Percentiles rank a stretch among this genome's conserved stretches.
Evolutionary conservation across 30 jellyfish, hydroid and myxozoan genomes (phyloP).

Genomic region (Pelagia noctiluca): DNA sequence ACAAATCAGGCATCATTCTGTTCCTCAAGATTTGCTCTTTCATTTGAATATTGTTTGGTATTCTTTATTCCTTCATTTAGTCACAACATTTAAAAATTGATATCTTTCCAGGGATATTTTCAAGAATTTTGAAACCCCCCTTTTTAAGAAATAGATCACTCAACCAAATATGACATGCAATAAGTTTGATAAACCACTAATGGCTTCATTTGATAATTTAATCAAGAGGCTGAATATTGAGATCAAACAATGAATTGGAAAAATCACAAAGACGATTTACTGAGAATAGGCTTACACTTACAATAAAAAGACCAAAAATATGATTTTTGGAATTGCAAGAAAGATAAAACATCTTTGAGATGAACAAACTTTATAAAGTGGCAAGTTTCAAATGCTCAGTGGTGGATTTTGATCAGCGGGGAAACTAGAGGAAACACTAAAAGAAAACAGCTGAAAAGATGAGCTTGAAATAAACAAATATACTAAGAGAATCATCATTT

Average conservation of each 20-base stretch:
- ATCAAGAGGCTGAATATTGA: conserved; percentile 16
- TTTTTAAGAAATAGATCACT: too few species aligned
- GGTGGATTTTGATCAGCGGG: conserved; percentile 47
- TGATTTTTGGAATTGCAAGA: conserved; percentile 42
- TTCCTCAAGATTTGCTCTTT: too few species aligned
- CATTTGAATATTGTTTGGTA: too few species aligned
- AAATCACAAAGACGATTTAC: conserved; percentile 31
- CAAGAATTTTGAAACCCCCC: too few species aligned
- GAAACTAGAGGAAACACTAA: conserved; percentile 41
- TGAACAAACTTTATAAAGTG: conserved; percentile 27
- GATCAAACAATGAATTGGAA: conserved; percentile 8
- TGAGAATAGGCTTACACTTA: conserved; percentile 42
- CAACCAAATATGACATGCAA: too few species aligned
- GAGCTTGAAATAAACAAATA: conserved; percentile 19
- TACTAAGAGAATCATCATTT: conserved; percentile 20
- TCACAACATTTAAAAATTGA: too few species aligned
- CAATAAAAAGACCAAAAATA: conserved; percentile 31
- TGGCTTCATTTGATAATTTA: too few species aligned
- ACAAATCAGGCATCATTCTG: too few species aligned
- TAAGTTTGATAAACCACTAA: too few species aligned
- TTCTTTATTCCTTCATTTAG: too few species aligned
- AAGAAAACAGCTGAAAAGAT: conserved; percentile 38
- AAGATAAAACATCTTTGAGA: conserved; percentile 30
- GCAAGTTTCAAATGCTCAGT: conserved; percentile 34
- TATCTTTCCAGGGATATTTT: too few species aligned